Percentiles rank a stretch among this genome's conserved stretches.
Conservation (phyloP, 92 coral and sea anemone genomes). For the Phenganax subtilis region DNA sequence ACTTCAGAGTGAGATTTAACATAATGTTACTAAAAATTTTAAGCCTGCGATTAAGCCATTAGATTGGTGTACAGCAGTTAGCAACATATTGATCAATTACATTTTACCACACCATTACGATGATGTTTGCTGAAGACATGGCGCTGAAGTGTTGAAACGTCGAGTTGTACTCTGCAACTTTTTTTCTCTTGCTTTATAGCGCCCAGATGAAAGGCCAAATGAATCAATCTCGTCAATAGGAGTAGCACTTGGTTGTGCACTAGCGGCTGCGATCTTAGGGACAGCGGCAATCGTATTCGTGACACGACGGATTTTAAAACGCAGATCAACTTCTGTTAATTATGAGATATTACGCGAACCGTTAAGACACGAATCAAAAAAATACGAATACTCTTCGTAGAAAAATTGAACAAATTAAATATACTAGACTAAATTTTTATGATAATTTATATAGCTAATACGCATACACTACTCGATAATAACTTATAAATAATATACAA, state of each 20-base stretch:
- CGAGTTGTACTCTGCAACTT: too few relatives aligned
- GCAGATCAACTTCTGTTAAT: slow-evolving; percentile 66
- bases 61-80: not conserved
- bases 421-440: too few relatives aligned
- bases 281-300: slow-evolving; percentile 97
- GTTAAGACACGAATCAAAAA: slow-evolving; percentile 51
- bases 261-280: slow-evolving; percentile 97
- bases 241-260: slow-evolving; percentile 97
- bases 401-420: not conserved
- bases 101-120: too few relatives aligned
- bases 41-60: not conserved
- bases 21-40: not conserved
- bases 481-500: not conserved
- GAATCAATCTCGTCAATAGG: slow-evolving; percentile 99
- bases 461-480: too few relatives aligned
- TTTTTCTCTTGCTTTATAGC: slow-evolving; percentile 7
- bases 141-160: too few relatives aligned
- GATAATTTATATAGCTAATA: too few relatives aligned
- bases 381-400: slow-evolving; percentile 19
- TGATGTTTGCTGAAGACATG: too few relatives aligned
- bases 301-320: slow-evolving; percentile 85
- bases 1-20: not conserved
- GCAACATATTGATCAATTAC: too few relatives aligned
- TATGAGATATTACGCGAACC: slow-evolving; percentile 91
- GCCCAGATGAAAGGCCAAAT: slow-evolving; percentile 45